Evolutionary conservation across 2,888 invertebrate genomes (phyloP), one percentile per base, ranked within the genome.

Genomic region (Hartigia nigra): DNA sequence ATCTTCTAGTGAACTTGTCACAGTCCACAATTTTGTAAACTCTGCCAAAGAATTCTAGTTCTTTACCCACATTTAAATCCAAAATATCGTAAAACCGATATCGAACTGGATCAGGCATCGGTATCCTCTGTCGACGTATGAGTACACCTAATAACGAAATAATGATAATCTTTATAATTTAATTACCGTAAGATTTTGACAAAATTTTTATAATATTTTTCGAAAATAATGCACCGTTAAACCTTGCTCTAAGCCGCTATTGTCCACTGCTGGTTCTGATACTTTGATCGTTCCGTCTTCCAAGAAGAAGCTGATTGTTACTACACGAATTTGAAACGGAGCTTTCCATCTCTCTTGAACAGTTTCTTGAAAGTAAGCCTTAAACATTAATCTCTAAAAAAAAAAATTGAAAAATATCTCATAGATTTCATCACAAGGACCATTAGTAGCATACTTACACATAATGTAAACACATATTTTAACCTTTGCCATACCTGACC

Each of bases 231-330:
- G 31, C 31, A 75, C 34, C 37, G 75, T 35, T 83, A 82, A 91
- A 95, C 98, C 98, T 94, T 98, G 98, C 69, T 95, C 94, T 84
- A 97, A 93, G 5, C 98, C 98, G 86, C 97, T 97, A 89, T 98
- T 98, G 77, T 95, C 94, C 12, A 96, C 94, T 87, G 94, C 94
- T 0, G 97, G 97, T 89, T 98, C 98, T 77, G 94, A 91, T 4
- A 98, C 96, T 92, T 97, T 97, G 84, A 98, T 95, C 1, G 98
- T 97, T 31, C 97, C 98, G 91, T 98, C 98, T 92, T 98, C 98
- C 74, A 98, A 93, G 87, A 95, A 98, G 89, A 96, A 98, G 84
- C 95, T 96, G 78, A 98, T 96, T 84, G 96, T 96, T 4, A 97
- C 97, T 86, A 95, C 94, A 34, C 97, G 94, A 78, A 98, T 92